Base-by-base conservation (phyloP, 2,888 invertebrate species). In the Helleia helle region DNA sequence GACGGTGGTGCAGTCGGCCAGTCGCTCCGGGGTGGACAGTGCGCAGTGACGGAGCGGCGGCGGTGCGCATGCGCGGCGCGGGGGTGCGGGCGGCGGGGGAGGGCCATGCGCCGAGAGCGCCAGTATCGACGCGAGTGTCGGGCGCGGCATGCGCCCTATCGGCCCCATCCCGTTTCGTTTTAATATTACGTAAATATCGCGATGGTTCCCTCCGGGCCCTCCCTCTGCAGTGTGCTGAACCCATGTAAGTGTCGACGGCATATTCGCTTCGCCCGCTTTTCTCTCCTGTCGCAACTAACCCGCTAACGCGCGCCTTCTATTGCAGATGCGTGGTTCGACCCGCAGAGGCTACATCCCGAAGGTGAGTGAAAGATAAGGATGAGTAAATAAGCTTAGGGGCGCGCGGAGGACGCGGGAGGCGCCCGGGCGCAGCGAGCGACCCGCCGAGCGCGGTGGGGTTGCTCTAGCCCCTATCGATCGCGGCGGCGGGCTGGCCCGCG, bases 291-390 rank as follows among this genome's bases (percentile, higher is more conserved):
- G 83, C 81, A 65, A 84, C 84, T 83, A 81, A 84, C 83, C 76
- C 80, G 79, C 83, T 84, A 83, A 83, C 83, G 65, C 79, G 73
- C 77, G 76, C 77, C 77, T 79, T 87, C 86, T 84, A 85, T 92
- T 94, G 65, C 93, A 95, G 95, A 93, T 91, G 92, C 94, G 87
- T 95, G 94, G 95, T 94, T 94, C 89, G 93, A 93, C 83, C 94
- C 94, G 69, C 93, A 93, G 86, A 91, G 93, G 86, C 91, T 95
- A 85, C 93, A 95, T 86, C 95, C 95, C 59, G 90, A 90, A 91
- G 94, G 95, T 95, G 91, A 92, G 93, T 87, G 62, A 42, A 46
- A 51, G 48, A 71, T 48, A 48, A 48, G 47, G 42, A 47, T 38
- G 47, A 44, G 44, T 49, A 43, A 43, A 44, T 65, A 61, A 65